phyloP scores from a whole-genome alignment of 2,888 invertebrate species.

The Boloria euphrosyne region DNA sequence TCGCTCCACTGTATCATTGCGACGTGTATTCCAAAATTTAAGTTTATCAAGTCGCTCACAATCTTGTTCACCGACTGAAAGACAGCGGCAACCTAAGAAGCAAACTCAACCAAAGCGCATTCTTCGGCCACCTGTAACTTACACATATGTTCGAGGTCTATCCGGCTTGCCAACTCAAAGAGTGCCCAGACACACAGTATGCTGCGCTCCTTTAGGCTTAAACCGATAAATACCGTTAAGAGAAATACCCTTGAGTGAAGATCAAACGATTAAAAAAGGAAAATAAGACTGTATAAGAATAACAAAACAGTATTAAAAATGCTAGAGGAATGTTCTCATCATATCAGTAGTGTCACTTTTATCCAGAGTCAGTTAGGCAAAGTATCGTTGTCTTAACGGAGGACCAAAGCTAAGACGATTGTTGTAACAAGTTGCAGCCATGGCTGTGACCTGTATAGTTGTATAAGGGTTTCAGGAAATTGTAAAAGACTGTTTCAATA shows the following conservation, averaged over 20 bases:
- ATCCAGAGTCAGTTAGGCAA: slow-evolving; percentile 49
- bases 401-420: slow-evolving; percentile 57
- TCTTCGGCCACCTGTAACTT: slow-evolving; percentile 88
- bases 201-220: slow-evolving; percentile 61
- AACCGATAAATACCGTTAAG: slow-evolving; percentile 60
- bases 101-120: slow-evolving; percentile 88
- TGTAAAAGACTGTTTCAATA: slow-evolving; percentile 36
- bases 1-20: slow-evolving; percentile 85
- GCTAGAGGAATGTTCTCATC: slow-evolving; percentile 63
- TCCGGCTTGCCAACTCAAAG: slow-evolving; percentile 92
- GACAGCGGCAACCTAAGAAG: slow-evolving; percentile 76
- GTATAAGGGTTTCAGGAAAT: slow-evolving; percentile 25
- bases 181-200: slow-evolving; percentile 84
- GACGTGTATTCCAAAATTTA: slow-evolving; percentile 88
- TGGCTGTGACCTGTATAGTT: slow-evolving; percentile 21
- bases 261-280: slow-evolving; percentile 53
- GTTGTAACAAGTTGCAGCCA: slow-evolving; percentile 15
- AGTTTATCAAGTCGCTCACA: slow-evolving; percentile 84
- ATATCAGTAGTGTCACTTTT: slow-evolving; percentile 72
- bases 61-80: slow-evolving; percentile 82
- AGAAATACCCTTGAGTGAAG: slow-evolving; percentile 15
- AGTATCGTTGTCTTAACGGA: slow-evolving; percentile 58
- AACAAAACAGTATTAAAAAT: slow-evolving; percentile 61
- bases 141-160: slow-evolving; percentile 90
- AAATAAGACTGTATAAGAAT: slow-evolving; percentile 74